phyloP scores from a whole-genome alignment of 2,113 vertebrate species.

The Grus americana region DNA sequence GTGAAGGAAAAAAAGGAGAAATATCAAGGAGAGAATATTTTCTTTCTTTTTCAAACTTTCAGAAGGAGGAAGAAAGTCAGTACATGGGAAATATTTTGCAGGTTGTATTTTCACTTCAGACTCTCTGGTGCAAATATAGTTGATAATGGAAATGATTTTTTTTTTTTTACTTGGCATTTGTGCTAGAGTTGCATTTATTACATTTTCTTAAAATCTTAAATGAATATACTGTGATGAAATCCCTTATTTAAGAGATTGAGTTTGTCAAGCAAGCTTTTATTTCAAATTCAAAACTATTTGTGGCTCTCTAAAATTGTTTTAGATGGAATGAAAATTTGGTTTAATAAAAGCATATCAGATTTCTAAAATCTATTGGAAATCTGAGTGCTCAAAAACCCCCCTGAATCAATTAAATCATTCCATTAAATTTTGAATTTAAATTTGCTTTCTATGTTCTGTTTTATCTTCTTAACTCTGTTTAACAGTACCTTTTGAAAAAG shows the following conservation, averaged over 20 bases:
- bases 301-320: not conserved
- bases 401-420: not conserved
- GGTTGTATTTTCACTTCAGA: not conserved
- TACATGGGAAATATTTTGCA: not conserved
- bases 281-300: not conserved
- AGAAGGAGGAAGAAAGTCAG: not conserved
- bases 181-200: not conserved
- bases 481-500: not conserved
- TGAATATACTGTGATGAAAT: not conserved
- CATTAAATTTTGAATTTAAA: not conserved
- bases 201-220: not conserved
- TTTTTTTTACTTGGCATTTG: not conserved
- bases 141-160: not conserved
- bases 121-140: not conserved
- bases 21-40: not conserved
- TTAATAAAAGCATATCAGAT: not conserved
- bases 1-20: not conserved
- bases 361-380: not conserved
- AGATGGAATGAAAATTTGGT: not conserved
- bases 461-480: not conserved
- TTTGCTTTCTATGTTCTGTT: not conserved
- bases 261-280: not conserved
- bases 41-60: not conserved
- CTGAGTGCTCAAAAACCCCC: not conserved
- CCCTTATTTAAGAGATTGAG: not conserved